Evolutionary conservation across 2,888 invertebrate genomes (phyloP), one percentile per base, ranked within the genome.

Genomic region (Hybos culiciformis): DNA sequence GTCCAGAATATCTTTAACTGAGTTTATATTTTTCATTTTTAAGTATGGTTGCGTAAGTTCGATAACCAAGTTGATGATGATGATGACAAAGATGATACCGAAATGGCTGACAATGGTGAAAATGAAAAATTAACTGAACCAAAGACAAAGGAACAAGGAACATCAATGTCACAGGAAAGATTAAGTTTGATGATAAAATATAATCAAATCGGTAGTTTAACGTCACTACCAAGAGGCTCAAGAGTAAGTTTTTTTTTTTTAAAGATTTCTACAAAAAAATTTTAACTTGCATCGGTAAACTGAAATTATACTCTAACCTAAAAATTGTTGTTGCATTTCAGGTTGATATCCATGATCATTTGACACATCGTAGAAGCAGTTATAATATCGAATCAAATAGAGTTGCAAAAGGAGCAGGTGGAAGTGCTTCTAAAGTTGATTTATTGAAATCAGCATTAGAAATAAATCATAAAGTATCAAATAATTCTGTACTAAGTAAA

Each of bases 121-220:
- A 70, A 69, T 1, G 78, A 78, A 49, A 78, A 78, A 56, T 54
- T 79, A 37, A 77, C 77, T 15, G 78, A 80, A 52, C 78, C 77
- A 0, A 65, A 77, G 37, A 73, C 72, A 21, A 80, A 78, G 55
- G 80, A 81, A 52, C 77, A 78, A 37, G 74, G 74, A 40, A 80
- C 80, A 1, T 78, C 78, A 70, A 74, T 80, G 56, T 82, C 80
- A 33, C 62, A 78, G 46, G 83, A 83, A 60, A 68, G 83, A 34
- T 62, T 83, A 37, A 81, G 81, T 57, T 71, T 83, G 53, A 78
- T 83, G 67, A 80, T 81, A 5, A 73, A 83, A 52, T 82, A 76
- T 61, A 83, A 83, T 59, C 82, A 81, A 50, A 73, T 83, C 44
- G 83, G 83, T 37, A 83, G 83, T 23, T 62, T 83, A 38, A 75